phyloP scores from a whole-genome alignment of 2,888 invertebrate species.

The Drosophila antonietae region DNA sequence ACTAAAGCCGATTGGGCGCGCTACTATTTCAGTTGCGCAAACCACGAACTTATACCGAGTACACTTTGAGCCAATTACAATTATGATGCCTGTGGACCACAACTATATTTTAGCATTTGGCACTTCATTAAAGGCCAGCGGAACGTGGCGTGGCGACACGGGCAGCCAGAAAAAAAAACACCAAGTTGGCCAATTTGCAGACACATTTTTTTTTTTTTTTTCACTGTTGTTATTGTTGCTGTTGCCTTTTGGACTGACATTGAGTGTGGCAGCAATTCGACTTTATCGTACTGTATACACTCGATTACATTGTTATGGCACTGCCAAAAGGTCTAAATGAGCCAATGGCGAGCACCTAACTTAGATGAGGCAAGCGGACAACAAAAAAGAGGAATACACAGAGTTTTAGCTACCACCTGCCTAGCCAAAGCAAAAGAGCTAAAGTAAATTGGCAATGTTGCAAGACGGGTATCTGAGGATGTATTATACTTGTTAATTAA shows the following conservation, averaged over 20 bases:
- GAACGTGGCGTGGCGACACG: not conserved
- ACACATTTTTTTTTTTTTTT: conserved; percentile 47
- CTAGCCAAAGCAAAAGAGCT: conserved; percentile 1
- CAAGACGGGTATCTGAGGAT: not conserved
- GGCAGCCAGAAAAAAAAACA: conserved; percentile 26
- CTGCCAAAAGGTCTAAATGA: conserved; percentile 50
- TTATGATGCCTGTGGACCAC: conserved; percentile 42
- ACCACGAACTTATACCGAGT: conserved; percentile 6
- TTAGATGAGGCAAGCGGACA: conserved; percentile 5
- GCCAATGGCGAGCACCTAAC: conserved; percentile 34
- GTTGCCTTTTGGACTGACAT: conserved; percentile 23
- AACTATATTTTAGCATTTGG: conserved; percentile 70
- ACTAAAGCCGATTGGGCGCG: conserved; percentile 17
- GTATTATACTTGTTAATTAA: not conserved
- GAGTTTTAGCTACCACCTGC: conserved; percentile 34
- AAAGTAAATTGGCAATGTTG: not conserved
- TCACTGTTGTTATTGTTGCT: not conserved
- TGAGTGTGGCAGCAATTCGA: conserved; percentile 62
- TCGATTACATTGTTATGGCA: conserved; percentile 73
- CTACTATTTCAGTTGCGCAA: conserved; percentile 32
- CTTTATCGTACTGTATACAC: conserved; percentile 70
- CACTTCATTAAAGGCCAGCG: conserved; percentile 34
- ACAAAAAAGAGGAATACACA: conserved; percentile 3
- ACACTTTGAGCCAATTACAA: conserved; percentile 41
- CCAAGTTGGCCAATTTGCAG: conserved; percentile 63